These are phyloP conservation scores for Periplaneta americana DNA, from an alignment of 1,140 invertebrate genomes.

Conservation along the genomic window DNA sequence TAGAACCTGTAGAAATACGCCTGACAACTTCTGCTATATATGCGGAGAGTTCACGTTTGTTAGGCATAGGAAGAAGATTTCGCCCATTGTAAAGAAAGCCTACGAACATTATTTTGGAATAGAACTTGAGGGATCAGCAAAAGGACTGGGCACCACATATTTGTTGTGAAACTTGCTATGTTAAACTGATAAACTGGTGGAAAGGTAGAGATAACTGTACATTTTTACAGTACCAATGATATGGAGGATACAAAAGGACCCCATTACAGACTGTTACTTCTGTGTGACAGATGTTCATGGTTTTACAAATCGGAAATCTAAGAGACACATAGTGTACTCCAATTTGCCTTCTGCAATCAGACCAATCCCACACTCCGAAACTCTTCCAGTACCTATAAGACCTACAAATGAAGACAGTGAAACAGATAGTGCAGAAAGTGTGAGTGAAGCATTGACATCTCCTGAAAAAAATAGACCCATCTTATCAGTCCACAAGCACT, in stretches of 20 bases:
- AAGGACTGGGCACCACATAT: background rate
- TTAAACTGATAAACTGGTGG: background rate
- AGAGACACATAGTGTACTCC: background rate
- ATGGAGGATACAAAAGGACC: background rate
- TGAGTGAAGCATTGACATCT: background rate
- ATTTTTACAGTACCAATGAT: too few species aligned
- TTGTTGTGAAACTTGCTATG: background rate
- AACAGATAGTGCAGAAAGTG: background rate
- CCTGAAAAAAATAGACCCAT: background rate
- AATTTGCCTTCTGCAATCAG: background rate
- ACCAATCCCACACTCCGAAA: background rate
- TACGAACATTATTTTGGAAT: background rate
- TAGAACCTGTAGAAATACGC: background rate
- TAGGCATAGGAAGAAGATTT: constrained; percentile 16
- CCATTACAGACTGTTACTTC: background rate
- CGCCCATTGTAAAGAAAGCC: background rate
- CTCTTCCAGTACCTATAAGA: background rate
- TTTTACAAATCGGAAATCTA: background rate
- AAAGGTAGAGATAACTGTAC: background rate
- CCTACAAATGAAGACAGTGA: background rate
- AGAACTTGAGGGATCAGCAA: background rate
- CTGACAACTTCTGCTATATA: background rate
- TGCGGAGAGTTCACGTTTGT: constrained; percentile 12
- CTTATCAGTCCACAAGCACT: too few species aligned
- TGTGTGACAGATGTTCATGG: background rate